Percentiles rank a stretch among this genome's conserved stretches.
phyloP scores from a whole-genome alignment of 2,888 invertebrate species.

The Leptura quadrifasciata region DNA sequence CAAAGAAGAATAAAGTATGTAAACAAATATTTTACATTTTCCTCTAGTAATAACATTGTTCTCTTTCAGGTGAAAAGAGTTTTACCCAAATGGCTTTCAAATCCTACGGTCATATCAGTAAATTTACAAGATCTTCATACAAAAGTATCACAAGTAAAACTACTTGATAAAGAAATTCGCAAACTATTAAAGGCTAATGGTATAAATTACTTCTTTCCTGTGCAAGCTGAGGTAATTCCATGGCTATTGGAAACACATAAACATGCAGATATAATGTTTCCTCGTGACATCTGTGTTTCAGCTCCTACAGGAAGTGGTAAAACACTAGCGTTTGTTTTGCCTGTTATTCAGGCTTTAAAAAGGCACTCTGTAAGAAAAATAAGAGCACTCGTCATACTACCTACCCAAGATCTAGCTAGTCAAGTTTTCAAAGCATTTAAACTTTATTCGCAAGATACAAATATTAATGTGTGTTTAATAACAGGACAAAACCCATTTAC shows the following conservation, averaged over 20 bases:
- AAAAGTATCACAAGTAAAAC: conserved; percentile 77
- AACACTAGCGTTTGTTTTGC: conserved; percentile 94
- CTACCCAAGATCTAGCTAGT: conserved; percentile 92
- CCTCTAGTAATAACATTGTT: background rate
- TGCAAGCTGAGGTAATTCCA: conserved; percentile 87
- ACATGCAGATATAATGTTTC: conserved; percentile 80
- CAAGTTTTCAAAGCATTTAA: conserved; percentile 92
- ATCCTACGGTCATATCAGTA: conserved; percentile 86
- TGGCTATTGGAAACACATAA: conserved; percentile 82
- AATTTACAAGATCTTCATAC: conserved; percentile 78
- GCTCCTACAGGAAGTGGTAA: conserved; percentile 99
- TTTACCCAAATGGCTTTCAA: conserved; percentile 90
- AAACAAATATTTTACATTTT: conserved; percentile 28
- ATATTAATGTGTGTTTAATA: conserved; percentile 82
- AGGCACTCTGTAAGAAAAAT: conserved; percentile 74
- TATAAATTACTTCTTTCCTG: conserved; percentile 89
- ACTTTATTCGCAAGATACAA: conserved; percentile 81
- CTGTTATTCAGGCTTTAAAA: conserved; percentile 84
- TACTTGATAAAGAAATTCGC: conserved; percentile 80
- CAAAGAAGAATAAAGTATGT: conserved; percentile 76
- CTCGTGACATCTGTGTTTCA: conserved; percentile 95
- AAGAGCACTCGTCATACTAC: conserved; percentile 92
- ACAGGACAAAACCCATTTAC: conserved; percentile 82
- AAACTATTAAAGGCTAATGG: conserved; percentile 81
- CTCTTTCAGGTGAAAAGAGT: conserved; percentile 84